Percentiles rank a stretch among this genome's conserved stretches.
Evolutionary conservation across 2,797 vertebrate species (phyloP).

Genomic region (Staurois parvus): DNA sequence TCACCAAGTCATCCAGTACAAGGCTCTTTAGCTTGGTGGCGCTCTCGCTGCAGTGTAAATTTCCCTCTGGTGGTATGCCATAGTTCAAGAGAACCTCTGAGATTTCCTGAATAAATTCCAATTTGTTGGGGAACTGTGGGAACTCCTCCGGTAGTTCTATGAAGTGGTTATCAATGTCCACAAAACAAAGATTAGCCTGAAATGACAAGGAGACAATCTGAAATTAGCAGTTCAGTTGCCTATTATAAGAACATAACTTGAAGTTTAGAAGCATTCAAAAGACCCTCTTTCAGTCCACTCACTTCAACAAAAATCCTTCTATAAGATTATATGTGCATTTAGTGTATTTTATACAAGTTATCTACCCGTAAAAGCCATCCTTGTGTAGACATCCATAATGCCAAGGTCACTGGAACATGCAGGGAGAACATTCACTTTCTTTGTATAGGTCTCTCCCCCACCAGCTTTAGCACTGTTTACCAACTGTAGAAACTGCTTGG

Average conservation of each 20-base stretch:
- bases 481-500: too few species aligned
- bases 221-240: neutral
- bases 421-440: too few species aligned
- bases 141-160: conserved; percentile 93
- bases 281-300: too few species aligned
- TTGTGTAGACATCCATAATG: too few species aligned
- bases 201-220: conserved; percentile 30
- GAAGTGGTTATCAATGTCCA: conserved; percentile 95
- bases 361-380: too few species aligned
- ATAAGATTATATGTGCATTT: too few species aligned
- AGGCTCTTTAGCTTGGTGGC: conserved; percentile 81
- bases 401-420: too few species aligned
- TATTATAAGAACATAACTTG: neutral
- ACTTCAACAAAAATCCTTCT: too few species aligned
- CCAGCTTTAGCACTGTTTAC: too few species aligned
- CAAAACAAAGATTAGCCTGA: conserved; percentile 96
- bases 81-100: conserved; percentile 89
- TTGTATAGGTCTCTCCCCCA: too few species aligned
- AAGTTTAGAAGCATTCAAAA: too few species aligned
- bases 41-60: conserved; percentile 74
- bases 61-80: conserved; percentile 84
- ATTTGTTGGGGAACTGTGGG: conserved; percentile 91
- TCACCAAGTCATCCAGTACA: conserved; percentile 89
- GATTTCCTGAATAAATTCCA: conserved; percentile 92
- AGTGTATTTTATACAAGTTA: too few species aligned